Evolutionary conservation across 2,888 invertebrate species (phyloP), one percentile per base, ranked within the genome.

Genomic region (Rhagonycha lutea): DNA sequence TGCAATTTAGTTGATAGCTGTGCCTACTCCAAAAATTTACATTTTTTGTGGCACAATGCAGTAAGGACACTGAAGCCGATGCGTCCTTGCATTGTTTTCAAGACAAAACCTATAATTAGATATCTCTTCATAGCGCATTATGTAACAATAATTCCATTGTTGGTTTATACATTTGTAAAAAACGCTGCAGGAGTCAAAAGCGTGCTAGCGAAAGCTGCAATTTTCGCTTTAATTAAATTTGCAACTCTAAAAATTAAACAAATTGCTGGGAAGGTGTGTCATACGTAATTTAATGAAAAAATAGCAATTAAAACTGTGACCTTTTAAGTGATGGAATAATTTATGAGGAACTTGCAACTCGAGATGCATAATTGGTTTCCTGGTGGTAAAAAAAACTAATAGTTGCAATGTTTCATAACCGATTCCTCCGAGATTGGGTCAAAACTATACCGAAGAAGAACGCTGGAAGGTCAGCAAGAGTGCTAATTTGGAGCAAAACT

Each of bases 21-120:
- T 47, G n/a, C n/a, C n/a, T n/a, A 47, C n/a, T n/a, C n/a, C 47
- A 7, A 47, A 47, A 47, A 47, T 47, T 47, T n/a, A 47, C n/a
- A 47, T n/a, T n/a, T 47, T 47, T 47, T 47, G 47, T n/a, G 8
- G n/a, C 47, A 7, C 7, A 47, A 47, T 47, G 47, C 47, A 47
- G 47, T 47, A 74, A 74, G 70, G 74, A 61, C 74, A 29, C 8
- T 23, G 28, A 69, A 73, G 69, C 61, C 47, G 26, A 69, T 65
- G 67, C 74, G 74, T 61, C 74, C 74, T 74, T 74, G 74, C 74
- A 74, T 74, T 74, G 74, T 74, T 47, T 63, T 61, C 47, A n/a
- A 74, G 9, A 28, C 32, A 62, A 68, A 61, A 72, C 60, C 47
- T 72, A 65, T 65, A 65, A 65, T 65, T 72, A 72, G 26, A 65